These are phyloP conservation scores for Vanessa atalanta DNA, from an alignment of 1,140 invertebrate species.

Conservation along the genomic window DNA sequence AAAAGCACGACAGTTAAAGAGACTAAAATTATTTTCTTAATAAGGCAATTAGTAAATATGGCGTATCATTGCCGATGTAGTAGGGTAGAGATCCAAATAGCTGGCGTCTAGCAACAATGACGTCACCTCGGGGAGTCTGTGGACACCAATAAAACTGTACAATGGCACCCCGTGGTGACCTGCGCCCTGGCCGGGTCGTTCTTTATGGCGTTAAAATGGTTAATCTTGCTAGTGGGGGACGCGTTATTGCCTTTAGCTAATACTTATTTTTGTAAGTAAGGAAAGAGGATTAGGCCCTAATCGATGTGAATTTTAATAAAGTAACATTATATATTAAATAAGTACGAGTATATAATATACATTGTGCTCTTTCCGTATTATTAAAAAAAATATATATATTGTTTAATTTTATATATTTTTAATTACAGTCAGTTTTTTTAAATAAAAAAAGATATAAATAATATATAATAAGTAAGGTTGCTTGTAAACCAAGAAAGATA, in stretches of 20 bases:
- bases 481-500: no score
- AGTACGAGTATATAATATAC: no score
- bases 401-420: no score
- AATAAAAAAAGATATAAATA: no score
- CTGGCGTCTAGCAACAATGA: conserved; percentile 39
- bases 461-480: no score
- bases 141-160: conserved; percentile 70
- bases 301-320: not conserved
- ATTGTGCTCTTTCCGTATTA: no score
- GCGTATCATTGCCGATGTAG: conserved; percentile 48
- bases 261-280: conserved; percentile 43
- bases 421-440: no score
- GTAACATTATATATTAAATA: not conserved
- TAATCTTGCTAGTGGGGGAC: conserved; percentile 59
- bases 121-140: conserved; percentile 57
- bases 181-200: conserved; percentile 41
- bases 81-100: conserved; percentile 47
- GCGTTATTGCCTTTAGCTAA: conserved; percentile 62
- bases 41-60: conserved; percentile 56
- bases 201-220: conserved; percentile 63
- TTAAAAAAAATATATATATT: no score
- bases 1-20: no score
- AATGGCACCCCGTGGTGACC: conserved; percentile 61
- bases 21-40: conserved; percentile 3
- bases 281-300: conserved; percentile 20